Base-by-base conservation (phyloP, 2,888 invertebrate genomes). In the Pasiphila rectangulata region DNA sequence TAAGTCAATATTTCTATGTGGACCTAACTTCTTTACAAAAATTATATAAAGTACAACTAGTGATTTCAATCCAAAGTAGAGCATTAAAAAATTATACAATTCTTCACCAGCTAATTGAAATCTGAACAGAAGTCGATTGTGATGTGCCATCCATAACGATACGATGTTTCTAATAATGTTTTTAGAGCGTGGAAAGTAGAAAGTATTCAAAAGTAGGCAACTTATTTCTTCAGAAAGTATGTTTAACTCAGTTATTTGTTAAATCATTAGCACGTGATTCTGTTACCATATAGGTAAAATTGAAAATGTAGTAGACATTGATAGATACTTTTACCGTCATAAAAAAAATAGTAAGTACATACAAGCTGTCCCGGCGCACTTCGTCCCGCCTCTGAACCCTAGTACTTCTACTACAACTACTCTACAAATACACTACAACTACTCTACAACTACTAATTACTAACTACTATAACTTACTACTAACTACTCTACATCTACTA, bases 141-240 rank as follows among this genome's bases (percentile, higher is more conserved):
- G 75, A 76, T 72, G 75, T 72, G 67, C 70, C 76, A 75, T 80
- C 74, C 75, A 79, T 79, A 78, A 75, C 72, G 72, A 77, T 79
- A 76, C 76, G 73, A 79, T 83, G 81, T 78, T 76, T 83, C 82
- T 79, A 79, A 79, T 83, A 79, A 50, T 79, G 82, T 84, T 85
- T 87, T 86, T 85, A 83, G 87, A 87, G 86, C 86, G 83, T 84
- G 86, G 85, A 86, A 85, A 85, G 86, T 86, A 86, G 87, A 87
- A 86, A 87, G 87, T 86, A 79, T 74, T 67, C 67, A 73, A 79
- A 86, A 83, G 82, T 83, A 79, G 83, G 83, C 61, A 79, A 75
- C 69, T 76, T 78, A 75, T 76, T 79, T 79, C 69, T 70, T 75
- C 69, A 72, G 72, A 81, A 78, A 75, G 72, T 74, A 76, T 69